Evolutionary conservation across 1,140 invertebrate genomes (phyloP), one percentile per base, ranked within the genome.

Genomic region (Phymorhynchus buccinoides): DNA sequence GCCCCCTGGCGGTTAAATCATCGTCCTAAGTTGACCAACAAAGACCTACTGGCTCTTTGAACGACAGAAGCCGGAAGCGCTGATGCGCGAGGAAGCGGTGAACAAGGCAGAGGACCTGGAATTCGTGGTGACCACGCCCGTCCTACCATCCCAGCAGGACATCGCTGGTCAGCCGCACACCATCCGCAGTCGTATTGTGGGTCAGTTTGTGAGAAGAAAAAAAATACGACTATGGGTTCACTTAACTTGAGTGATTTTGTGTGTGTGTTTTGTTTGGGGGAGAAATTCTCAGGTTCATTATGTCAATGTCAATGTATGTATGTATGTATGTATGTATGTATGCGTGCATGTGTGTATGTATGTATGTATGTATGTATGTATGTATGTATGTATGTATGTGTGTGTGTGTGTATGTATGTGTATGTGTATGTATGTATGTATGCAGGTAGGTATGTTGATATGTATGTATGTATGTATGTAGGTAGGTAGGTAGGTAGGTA

Each of bases 281-380:
- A 35, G 2, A 9, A 35, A 71, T 35, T 4, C 35, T 35, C 66
- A 35, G 66, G 32, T 66, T 7, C n/a, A 4, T 30, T 27, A 18
- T 18, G 4, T 30, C 4, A 30, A 66, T 27, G 6, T 66, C 7
- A 18, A 66, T 4, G n/a, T 7, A 27, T 27, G n/a, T 27, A 27
- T 73, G 68, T 73, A 6, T 35, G 68, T 32, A 32, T 73, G 68
- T 73, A 32, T 73, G 68, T 73, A 32, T 73, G 68, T 73, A 18
- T 48, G 44, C 18, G 44, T 48, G 44, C 18, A 18, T 48, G 44
- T 48, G 44, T 48, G 44, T 48, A 18, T 48, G 44, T 48, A 18
- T 48, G 44, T 48, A 18, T 48, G 44, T 48, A 18, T 48, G 44
- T 48, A 18, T 48, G 44, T 48, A 18, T 48, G 44, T 18, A 48